Evolutionary conservation across 2,797 vertebrate genomes (phyloP), one percentile per base, ranked within the genome.

Genomic region (Knipowitschia caucasica): DNA sequence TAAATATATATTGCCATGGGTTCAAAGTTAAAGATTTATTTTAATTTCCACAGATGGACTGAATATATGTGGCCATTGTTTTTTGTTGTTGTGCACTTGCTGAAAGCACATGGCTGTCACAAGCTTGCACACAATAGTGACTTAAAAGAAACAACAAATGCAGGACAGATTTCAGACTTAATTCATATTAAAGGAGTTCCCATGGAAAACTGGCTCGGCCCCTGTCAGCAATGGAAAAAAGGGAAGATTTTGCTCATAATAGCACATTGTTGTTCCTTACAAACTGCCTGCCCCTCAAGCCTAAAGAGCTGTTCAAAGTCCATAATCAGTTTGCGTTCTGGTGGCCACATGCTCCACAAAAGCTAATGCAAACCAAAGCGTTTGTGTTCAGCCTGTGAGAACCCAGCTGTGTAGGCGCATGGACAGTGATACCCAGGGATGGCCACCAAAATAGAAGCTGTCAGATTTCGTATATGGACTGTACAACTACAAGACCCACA

Each of bases 151-250:
- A 63, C 52, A 45, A 29, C 54, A 78, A 76, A 71, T 68, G 38
- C 36, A 8, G 60, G 57, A 26, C 67, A 74, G 64, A 59, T 69
- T 76, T 67, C 76, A 70, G 60, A 67, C 56, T 78, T 67, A 56
- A 80, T 75, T 76, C 82, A 78, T 75, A 82, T 85, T 39, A 77
- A 62, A 62, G 47, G 72, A 55, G 73, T 86, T 88, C 77, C 81
- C 75, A 82, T 85, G 86, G 78, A 89, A 87, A 90, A 63, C 75
- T 89, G 84, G 85, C 85, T 73, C 31, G 47, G 56, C 38, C 70
- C 23, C 31, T 65, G 55, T 66, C 65, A 67, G 73, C 68, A 78
- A 75, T 64, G 40, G 49, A 36, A 57, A 69, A 64, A 40, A 71
- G 72, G 53, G 78, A 80, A 82, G 55, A 77, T 64, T 72, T 67